A percentile compares a stretch with the other conserved stretches of the same genome.
These are phyloP conservation scores for Stichodactyla helianthus DNA, from an alignment of 64 coral and sea anemone species.

Conservation along the genomic window DNA sequence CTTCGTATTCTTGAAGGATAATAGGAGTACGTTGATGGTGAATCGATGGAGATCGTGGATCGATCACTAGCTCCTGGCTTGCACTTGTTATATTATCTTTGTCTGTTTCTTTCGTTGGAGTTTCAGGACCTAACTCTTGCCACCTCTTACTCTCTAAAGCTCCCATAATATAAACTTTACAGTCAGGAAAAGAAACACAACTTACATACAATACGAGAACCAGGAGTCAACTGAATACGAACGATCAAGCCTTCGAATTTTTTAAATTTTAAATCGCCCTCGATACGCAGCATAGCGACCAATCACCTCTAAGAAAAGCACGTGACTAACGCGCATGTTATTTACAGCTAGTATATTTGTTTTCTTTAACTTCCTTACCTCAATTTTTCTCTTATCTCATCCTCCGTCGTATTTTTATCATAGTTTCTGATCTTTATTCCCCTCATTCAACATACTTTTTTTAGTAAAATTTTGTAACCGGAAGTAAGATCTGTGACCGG, in stretches of 20 bases:
- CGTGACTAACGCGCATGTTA: neutral
- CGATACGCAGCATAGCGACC: conserved; percentile 39
- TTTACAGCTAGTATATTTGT: neutral
- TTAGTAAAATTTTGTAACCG: neutral
- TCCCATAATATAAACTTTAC: conserved; percentile 42
- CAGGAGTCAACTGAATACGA: conserved; percentile 36
- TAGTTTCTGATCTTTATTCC: neutral
- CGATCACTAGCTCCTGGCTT: conserved; percentile 10
- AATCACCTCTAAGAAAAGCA: conserved; percentile 34
- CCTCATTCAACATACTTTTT: neutral
- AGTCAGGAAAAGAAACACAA: neutral
- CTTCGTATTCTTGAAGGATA: conserved; percentile 67
- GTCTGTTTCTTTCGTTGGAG: conserved; percentile 32
- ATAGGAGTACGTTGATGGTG: conserved; percentile 69
- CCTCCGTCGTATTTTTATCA: neutral
- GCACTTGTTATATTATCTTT: neutral
- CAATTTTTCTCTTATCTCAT: neutral
- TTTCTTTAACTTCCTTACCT: neutral
- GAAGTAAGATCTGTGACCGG: neutral
- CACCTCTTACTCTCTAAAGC: conserved; percentile 80
- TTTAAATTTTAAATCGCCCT: conserved; percentile 43
- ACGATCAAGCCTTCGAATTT: conserved; percentile 87
- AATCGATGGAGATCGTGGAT: conserved; percentile 76
- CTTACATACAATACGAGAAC: neutral
- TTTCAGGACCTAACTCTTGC: conserved; percentile 71